Base-by-base conservation (phyloP, 2,797 vertebrate genomes). In the Pelochelys cantorii region DNA sequence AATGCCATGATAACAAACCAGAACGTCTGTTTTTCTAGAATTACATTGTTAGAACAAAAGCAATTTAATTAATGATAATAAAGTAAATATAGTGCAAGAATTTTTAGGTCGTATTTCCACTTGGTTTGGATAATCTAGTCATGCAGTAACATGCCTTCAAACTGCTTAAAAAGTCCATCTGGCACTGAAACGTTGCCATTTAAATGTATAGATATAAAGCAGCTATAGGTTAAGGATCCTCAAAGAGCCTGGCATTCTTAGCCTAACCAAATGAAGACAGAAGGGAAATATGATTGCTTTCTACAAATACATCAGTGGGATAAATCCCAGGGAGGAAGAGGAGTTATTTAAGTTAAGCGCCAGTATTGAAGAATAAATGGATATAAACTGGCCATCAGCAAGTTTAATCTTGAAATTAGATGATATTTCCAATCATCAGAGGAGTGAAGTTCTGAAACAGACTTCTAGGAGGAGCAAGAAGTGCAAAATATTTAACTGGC, bases 31-130 rank as follows among this genome's bases (percentile, higher is more conserved):
- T 52, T 93, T 94, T 62, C 91, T 93, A 77, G 57, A 88, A 93
- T 92, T 54, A 71, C 13, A 9, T 12, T 52, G 25, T 92, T 95
- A 93, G 95, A 81, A n/a, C 23, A 37, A 89, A 97, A 89, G 87
- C 77, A 68, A 91, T 91, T 96, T 93, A 92, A 62, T 88, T 96
- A 94, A 90, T 48, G 84, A 78, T 92, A 93, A 81, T 84, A 42
- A 88, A 94, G 79, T 90, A 95, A 90, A 93, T 81, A 78, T 77
- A 82, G 34, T 87, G 81, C 71, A 74, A 20, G 54, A 31, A 22
- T 3, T 59, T 90, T 93, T 82, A 75, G 84, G 25, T 18, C 13
- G 14, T 18, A 78, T 29, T 23, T 81, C 27, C 48, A 65, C 81
- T 81, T n/a, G 81, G 13, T 37, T n/a, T 94, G 79, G 23, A 93